A percentile compares a stretch with the other conserved stretches of the same genome.
These are phyloP conservation scores for Trichogramma pretiosum DNA, from an alignment of 1,140 invertebrate genomes.

Conservation along the genomic window DNA sequence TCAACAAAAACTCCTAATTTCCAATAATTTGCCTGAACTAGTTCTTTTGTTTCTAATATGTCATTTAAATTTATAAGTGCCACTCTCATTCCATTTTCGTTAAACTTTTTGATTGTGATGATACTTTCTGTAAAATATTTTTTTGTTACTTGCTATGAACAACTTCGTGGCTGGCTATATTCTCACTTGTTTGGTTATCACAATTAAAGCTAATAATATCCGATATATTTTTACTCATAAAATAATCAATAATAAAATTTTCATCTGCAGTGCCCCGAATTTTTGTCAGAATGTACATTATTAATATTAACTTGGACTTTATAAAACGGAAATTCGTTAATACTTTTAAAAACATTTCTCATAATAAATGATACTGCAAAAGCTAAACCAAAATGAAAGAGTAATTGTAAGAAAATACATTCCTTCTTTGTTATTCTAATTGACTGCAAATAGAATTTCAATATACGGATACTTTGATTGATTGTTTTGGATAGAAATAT, in stretches of 20 bases:
- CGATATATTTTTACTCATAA: slow-evolving; percentile 17
- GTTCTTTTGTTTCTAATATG: slow-evolving; percentile 1
- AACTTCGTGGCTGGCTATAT: neutral
- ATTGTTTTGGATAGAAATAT: too few species aligned
- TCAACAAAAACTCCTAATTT: slow-evolving; percentile 23
- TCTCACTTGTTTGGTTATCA: slow-evolving; percentile 3
- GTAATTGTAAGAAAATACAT: too few species aligned
- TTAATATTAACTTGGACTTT: neutral
- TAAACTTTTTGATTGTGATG: slow-evolving; percentile 12
- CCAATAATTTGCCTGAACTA: slow-evolving; percentile 8
- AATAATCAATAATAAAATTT: slow-evolving; percentile 22
- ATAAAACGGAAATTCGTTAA: neutral
- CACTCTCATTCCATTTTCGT: slow-evolving; percentile 2
- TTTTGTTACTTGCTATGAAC: neutral
- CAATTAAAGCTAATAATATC: slow-evolving; percentile 22
- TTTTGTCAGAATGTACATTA: neutral
- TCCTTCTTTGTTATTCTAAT: too few species aligned
- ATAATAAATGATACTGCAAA: neutral
- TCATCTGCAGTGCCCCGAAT: neutral
- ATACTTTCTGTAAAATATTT: slow-evolving; percentile 14
- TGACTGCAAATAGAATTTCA: too few species aligned
- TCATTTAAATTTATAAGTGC: slow-evolving; percentile 6
- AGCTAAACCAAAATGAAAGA: too few species aligned
- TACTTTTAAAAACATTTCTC: neutral
- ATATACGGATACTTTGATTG: too few species aligned